Evolutionary conservation across 2,113 vertebrate species (phyloP).

Genomic region (Petromus typicus): DNA sequence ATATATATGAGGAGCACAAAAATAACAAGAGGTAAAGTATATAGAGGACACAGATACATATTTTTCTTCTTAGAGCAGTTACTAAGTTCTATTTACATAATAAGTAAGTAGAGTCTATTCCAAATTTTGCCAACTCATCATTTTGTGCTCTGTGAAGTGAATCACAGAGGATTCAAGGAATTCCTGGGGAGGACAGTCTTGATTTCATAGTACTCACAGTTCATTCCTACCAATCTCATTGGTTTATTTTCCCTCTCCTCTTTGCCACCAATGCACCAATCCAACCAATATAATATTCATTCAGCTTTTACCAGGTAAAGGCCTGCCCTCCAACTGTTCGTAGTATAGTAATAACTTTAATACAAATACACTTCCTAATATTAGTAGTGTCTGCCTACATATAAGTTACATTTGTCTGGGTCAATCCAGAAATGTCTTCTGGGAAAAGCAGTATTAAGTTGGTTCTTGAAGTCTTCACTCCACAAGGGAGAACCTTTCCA

Average conservation of each 20-base stretch:
- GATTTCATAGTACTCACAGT: slow-evolving; percentile 20
- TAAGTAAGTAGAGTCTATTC: slow-evolving; percentile 33
- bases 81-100: slow-evolving; percentile 34
- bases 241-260: neutral
- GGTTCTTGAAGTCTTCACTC: slow-evolving; percentile 22
- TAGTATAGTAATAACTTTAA: neutral
- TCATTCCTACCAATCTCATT: neutral
- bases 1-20: neutral
- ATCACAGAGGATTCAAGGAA: no score
- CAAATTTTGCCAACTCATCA: neutral
- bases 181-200: neutral
- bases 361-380: slow-evolving; percentile 37
- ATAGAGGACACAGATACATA: neutral
- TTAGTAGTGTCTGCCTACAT: neutral
- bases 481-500: neutral
- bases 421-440: slow-evolving; percentile 5
- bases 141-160: neutral
- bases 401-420: neutral
- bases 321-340: neutral
- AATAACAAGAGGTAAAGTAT: neutral
- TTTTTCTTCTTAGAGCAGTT: slow-evolving; percentile 43
- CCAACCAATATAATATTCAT: slow-evolving; percentile 23
- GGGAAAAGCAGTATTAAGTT: neutral
- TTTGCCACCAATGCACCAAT: neutral
- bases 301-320: slow-evolving; percentile 19